Base-by-base conservation (phyloP, 2,797 vertebrate genomes). In the Monodelphis domestica region DNA sequence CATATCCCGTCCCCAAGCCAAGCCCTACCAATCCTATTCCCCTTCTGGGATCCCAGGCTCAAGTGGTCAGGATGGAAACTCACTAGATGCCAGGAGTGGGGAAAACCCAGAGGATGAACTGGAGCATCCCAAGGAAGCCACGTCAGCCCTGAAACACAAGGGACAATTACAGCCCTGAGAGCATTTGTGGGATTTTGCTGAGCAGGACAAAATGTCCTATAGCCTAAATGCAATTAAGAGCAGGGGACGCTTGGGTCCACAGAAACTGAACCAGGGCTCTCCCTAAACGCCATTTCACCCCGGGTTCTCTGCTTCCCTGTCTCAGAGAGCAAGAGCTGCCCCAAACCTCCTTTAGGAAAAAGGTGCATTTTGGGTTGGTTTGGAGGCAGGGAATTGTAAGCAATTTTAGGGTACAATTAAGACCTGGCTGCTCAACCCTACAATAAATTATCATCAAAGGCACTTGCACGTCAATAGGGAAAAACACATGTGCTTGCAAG, bases 361-460 rank as follows among this genome's bases (percentile, higher is more conserved):
- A 96, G 91, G 94, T 95, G 90, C 94, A 95, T 96, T 97, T 97
- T 50, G 95, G 92, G 95, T 96, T 97, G 95, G 95, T 97, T 97
- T 97, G 95, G 92, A 96, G 95, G 96, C 95, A 96, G 96, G 96
- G 95, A 97, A 97, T 97, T 97, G 96, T 97, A 96, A 97, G 93
- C 94, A 94, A 91, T 95, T 97, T 97, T 94, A 97, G 97, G 97
- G 97, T 97, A 97, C 97, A 98, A 98, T 98, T 98, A 98, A 95
- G 95, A 97, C 97, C 97, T 96, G 97, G 95, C 98, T 98, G 96
- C 94, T 95, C 96, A 98, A 97, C 95, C 91, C 96, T 87, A 97
- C 91, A 97, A 96, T 98, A 97, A 98, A 98, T 97, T 98, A 97
- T 98, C 98, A 98, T 98, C 98, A 98, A 98, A 98, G 98, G 97